Evolutionary conservation across 2,888 invertebrate genomes (phyloP).

Genomic region (Scaptomyza parva): DNA sequence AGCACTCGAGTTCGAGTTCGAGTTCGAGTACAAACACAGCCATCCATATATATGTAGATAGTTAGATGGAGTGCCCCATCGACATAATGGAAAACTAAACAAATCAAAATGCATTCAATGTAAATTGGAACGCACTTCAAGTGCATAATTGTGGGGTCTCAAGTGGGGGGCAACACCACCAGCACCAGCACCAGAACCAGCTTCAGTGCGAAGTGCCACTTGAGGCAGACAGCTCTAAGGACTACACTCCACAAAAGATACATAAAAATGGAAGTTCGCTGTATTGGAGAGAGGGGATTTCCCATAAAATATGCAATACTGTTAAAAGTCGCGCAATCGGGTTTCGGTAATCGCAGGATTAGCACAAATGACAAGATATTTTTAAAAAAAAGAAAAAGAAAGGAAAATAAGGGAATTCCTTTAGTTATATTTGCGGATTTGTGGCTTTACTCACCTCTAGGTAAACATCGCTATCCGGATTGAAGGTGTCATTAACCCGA

Average conservation of each 20-base stretch:
- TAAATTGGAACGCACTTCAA: slow-evolving; percentile 45
- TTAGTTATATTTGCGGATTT: neutral
- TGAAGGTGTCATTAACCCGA: slow-evolving; percentile 95
- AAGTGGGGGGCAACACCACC: slow-evolving; percentile 35
- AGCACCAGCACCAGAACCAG: slow-evolving; percentile 4
- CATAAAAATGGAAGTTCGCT: neutral
- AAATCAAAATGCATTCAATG: slow-evolving; percentile 60
- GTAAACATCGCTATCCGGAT: slow-evolving; percentile 94
- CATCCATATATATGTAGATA: no score
- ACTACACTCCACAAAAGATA: slow-evolving; percentile 38
- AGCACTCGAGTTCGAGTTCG: slow-evolving; percentile 7
- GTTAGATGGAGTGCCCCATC: slow-evolving; percentile 9
- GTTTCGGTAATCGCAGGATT: neutral
- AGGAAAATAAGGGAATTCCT: neutral
- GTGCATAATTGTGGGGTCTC: slow-evolving; percentile 47
- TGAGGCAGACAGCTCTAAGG: slow-evolving; percentile 28
- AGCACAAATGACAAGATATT: no score
- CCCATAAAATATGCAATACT: neutral
- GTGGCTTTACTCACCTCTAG: slow-evolving; percentile 89
- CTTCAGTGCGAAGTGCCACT: slow-evolving; percentile 36
- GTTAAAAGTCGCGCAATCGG: neutral
- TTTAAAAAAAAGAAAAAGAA: no score
- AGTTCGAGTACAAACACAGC: neutral
- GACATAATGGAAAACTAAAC: slow-evolving; percentile 37
- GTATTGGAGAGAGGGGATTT: neutral